These are phyloP conservation scores for Loriculus beryllinus DNA, from an alignment of 2,797 vertebrate species.

Conservation along the genomic window DNA sequence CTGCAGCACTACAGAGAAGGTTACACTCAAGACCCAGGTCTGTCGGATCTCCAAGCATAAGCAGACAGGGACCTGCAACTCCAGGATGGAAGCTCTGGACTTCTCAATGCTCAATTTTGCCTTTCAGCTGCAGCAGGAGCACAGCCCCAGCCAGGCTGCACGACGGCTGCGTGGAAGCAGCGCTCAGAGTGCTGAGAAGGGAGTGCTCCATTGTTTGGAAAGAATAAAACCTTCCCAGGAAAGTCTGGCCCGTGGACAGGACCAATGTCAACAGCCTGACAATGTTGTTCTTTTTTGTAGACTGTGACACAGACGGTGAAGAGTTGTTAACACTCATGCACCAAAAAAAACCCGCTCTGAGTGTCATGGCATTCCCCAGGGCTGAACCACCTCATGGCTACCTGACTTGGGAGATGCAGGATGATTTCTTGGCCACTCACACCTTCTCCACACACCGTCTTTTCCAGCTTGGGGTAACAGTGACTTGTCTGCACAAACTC, in stretches of 20 bases:
- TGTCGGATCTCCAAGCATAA: not conserved
- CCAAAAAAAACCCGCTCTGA: not conserved
- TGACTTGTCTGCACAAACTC: not conserved
- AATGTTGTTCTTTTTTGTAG: constrained; percentile 48
- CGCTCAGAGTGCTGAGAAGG: constrained; percentile 3
- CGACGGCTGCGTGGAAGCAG: not conserved
- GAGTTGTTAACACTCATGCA: not conserved
- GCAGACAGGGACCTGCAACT: not conserved
- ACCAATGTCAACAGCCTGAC: constrained; percentile 60
- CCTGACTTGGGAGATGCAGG: not conserved
- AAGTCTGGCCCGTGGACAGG: constrained; percentile 51
- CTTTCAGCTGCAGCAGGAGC: constrained; percentile 13
- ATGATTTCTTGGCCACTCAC: not conserved
- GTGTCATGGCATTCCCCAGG: not conserved
- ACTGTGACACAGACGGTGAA: not conserved
- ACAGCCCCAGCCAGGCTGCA: constrained; percentile 27
- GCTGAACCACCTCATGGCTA: not conserved
- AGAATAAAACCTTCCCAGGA: constrained; percentile 62
- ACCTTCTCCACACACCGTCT: accelerated
- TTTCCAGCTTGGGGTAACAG: not conserved
- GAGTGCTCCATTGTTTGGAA: constrained; percentile 52
- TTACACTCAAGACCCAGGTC: not conserved
- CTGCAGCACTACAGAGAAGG: accelerated
- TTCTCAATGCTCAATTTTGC: not conserved
- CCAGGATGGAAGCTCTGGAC: not conserved